Evolutionary conservation across 2,888 invertebrate species (phyloP).

Genomic region (Ormyrus thymus): DNA sequence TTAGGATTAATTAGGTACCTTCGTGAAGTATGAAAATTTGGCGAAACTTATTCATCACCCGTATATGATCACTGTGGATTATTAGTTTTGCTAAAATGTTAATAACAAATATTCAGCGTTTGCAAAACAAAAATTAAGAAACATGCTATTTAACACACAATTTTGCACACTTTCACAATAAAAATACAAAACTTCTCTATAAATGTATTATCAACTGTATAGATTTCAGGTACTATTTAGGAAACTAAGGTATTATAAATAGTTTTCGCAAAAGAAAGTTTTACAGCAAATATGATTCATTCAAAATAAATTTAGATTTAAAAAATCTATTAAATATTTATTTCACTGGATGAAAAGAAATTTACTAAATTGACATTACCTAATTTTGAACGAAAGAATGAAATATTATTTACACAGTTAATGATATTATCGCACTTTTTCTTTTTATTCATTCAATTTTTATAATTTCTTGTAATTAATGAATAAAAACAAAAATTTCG

Average conservation of each 20-base stretch:
- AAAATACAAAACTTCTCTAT: not conserved
- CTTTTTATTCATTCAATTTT: too few relatives aligned
- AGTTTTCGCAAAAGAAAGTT: not conserved
- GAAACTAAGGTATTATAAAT: slow-evolving; percentile 4
- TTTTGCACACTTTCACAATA: not conserved
- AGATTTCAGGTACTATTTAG: slow-evolving; percentile 40
- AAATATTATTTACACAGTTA: too few relatives aligned
- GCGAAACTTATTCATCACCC: slow-evolving; percentile 55
- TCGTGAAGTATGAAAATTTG: slow-evolving; percentile 70
- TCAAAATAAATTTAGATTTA: too few relatives aligned
- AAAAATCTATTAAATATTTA: too few relatives aligned
- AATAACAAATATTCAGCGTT: not conserved
- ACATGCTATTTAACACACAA: not conserved
- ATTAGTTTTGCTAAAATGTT: slow-evolving; percentile 6
- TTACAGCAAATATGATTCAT: too few relatives aligned
- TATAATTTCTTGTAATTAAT: too few relatives aligned
- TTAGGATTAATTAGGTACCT: slow-evolving; percentile 68
- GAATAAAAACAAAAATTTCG: too few relatives aligned
- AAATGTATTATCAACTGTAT: not conserved
- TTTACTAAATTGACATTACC: too few relatives aligned
- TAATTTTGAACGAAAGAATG: too few relatives aligned
- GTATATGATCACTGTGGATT: slow-evolving; percentile 30
- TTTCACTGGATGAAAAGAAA: too few relatives aligned
- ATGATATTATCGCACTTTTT: too few relatives aligned
- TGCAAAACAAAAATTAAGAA: not conserved